These are phyloP conservation scores for Athalia cordata DNA, from an alignment of 2,888 invertebrate genomes.

Conservation along the genomic window DNA sequence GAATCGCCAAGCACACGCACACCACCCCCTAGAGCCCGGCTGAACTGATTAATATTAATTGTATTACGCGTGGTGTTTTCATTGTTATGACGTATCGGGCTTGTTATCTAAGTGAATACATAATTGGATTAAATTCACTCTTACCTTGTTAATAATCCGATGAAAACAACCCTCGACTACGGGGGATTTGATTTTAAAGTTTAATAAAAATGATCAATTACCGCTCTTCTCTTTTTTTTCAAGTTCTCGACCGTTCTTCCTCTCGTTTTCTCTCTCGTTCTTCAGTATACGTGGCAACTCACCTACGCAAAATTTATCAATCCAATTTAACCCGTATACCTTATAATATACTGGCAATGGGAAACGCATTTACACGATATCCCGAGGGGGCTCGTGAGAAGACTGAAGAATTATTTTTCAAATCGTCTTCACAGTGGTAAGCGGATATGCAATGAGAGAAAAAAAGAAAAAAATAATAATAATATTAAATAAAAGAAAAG, in stretches of 20 bases:
- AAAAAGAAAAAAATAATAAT: no score
- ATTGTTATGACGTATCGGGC: conserved; percentile 58
- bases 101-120: conserved; percentile 62
- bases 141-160: conserved; percentile 18
- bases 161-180: no score
- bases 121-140: conserved; percentile 54
- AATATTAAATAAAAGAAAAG: not conserved
- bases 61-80: conserved; percentile 56
- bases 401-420: conserved; percentile 5
- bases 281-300: no score
- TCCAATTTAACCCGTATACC: no score
- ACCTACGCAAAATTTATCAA: no score
- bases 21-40: conserved; percentile 47
- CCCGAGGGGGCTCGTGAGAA: not conserved
- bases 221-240: no score
- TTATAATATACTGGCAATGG: not conserved
- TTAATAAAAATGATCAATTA: no score
- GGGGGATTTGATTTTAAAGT: no score
- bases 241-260: no score
- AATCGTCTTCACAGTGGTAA: not conserved
- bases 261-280: no score
- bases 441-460: not conserved
- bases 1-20: conserved; percentile 60
- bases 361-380: not conserved
- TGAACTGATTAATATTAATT: conserved; percentile 62